A percentile compares a stretch with the other conserved stretches of the same genome.
These are phyloP conservation scores for Mormyrops boulengeri DNA, from an alignment of 2,797 vertebrate genomes.

Conservation along the genomic window DNA sequence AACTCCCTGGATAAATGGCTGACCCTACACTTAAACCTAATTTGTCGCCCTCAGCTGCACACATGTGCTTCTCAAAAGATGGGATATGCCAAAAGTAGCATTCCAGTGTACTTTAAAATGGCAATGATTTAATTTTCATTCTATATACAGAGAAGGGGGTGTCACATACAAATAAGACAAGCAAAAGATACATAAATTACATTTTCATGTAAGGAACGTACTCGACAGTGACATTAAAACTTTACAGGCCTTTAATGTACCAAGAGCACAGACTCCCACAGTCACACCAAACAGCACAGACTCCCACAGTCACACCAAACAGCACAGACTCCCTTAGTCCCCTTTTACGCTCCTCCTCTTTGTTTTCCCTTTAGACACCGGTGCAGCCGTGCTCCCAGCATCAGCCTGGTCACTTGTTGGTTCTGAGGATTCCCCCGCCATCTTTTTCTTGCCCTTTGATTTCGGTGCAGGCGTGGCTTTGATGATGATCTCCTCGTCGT, in stretches of 20 bases:
- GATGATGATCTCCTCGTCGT: conserved; percentile 70
- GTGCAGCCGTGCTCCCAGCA: background rate
- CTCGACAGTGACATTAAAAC: background rate
- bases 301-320: background rate
- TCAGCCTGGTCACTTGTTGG: conserved; percentile 19
- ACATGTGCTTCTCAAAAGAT: background rate
- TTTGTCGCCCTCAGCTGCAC: background rate
- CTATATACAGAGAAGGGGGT: background rate
- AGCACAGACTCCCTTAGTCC: background rate
- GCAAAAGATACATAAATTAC: background rate
- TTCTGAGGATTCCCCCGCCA: conserved; percentile 23
- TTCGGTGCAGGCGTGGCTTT: conserved; percentile 46
- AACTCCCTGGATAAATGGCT: background rate
- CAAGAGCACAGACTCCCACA: background rate
- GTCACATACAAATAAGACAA: background rate
- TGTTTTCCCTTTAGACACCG: background rate
- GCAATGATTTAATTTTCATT: background rate
- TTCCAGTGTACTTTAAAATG: background rate
- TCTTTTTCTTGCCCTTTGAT: conserved; percentile 21
- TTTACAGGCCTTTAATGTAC: background rate
- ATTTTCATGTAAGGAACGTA: background rate
- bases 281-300: background rate
- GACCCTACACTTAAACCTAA: background rate
- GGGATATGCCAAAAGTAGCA: background rate
- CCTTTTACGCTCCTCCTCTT: background rate